Conservation (phyloP, 2,113 vertebrate species). For the Cebus imitator region DNA sequence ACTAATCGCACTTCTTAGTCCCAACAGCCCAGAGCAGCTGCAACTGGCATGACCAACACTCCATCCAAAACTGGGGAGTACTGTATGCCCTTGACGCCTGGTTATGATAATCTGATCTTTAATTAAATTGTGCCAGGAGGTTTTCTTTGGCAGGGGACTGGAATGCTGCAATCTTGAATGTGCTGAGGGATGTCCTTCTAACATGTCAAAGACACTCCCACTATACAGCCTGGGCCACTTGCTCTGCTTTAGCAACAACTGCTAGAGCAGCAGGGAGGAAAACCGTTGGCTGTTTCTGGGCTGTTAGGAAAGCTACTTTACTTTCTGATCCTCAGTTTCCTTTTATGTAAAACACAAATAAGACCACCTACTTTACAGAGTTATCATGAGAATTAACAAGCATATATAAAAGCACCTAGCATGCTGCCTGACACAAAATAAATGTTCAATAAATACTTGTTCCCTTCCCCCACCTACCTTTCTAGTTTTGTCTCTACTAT, state of each 20-base stretch:
- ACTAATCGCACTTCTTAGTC: constrained; percentile 44
- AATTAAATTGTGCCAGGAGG: constrained; percentile 73
- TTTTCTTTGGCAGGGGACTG: constrained; percentile 69
- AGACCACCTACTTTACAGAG: not conserved
- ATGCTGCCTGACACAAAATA: constrained; percentile 26
- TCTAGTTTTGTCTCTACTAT: not conserved
- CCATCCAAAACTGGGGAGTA: constrained; percentile 9
- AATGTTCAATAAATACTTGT: not conserved
- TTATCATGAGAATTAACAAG: constrained; percentile 14
- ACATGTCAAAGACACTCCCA: constrained; percentile 45
- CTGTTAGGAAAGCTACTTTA: constrained; percentile 30
- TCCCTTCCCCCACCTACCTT: not conserved
- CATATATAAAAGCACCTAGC: not conserved
- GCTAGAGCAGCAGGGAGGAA: constrained; percentile 14
- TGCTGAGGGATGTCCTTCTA: constrained; percentile 66
- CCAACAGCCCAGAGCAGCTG: constrained; percentile 23
- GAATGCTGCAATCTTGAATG: constrained; percentile 56
- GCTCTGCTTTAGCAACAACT: constrained; percentile 32
- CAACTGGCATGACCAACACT: not conserved
- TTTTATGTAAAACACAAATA: constrained; percentile 42
- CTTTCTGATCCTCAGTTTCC: constrained; percentile 34
- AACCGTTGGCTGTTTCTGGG: constrained; percentile 10
- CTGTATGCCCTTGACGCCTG: constrained; percentile 49
- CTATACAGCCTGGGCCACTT: not conserved
- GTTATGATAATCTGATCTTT: constrained; percentile 71